Base-by-base conservation (phyloP, 2,113 vertebrate genomes). In the Camarhynchus parvulus region DNA sequence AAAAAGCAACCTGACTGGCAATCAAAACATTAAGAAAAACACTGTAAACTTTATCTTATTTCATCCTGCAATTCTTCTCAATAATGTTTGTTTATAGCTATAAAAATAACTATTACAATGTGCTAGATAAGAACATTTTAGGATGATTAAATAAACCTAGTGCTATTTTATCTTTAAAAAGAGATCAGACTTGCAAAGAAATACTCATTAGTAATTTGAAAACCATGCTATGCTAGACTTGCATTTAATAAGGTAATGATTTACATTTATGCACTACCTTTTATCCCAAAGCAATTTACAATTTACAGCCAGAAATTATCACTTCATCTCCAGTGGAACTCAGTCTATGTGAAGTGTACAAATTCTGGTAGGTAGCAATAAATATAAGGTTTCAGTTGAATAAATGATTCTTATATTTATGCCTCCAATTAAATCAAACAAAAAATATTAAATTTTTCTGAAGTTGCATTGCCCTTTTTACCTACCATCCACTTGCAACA, bases 281-380 rank as follows among this genome's bases (percentile, higher is more conserved):
- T 95, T 79, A 95, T 95, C 84, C 87, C 95, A 96, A 91, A 87
- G 95, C 91, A 95, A 96, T 97, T 96, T 95, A 79, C 94, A 92
- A 96, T 21, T 95, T 95, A 91, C 50, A 89, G 77, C 79, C 72
- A 79, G 81, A 97, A 84, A 96, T 97, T 96, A 96, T 95, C 95
- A 97, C 87, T 94, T 95, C 93, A 95, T 92, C 87, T 94, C 70
- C 67, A 82, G 70, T 47, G 46, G 83, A 95, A 95, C 24, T 66
- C 94, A 74, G 87, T 81, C 85, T 80, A 91, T 87, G 58, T 69
- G 69, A 95, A 92, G 78, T 79, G 58, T 83, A 82, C 69, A 77
- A 91, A 91, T 92, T 95, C 78, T 85, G 62, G 81, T 83, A 96
- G 81, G 62, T 91, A 95, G 89, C 81, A 94, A 90, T 69, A 91